Evolutionary conservation across 2,113 vertebrate species (phyloP), one percentile per base, ranked within the genome.

Genomic region (Pteropus alecto): DNA sequence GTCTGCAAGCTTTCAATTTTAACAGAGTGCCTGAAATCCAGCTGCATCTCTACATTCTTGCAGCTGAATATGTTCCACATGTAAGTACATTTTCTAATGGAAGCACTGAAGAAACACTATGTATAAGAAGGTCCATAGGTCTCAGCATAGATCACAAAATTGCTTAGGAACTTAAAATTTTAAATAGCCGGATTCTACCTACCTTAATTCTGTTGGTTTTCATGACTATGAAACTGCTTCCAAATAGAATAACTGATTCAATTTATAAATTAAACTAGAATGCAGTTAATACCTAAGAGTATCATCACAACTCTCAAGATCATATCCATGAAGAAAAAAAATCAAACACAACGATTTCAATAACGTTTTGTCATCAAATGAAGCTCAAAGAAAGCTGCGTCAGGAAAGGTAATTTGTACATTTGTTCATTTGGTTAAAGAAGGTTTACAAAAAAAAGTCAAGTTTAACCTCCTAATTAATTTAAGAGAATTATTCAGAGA

Each of bases 1-100:
- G 26, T 51, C 91, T 97, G 16, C 1, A 93, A 97, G 5, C 30
- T 7, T 96, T 94, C 96, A 95, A 96, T 2, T 85, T 79, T 95
- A 89, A 90, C 3, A 41, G 30, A 96, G 41, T 67, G 12, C 18
- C 68, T 86, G 24, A 30, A 90, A 90, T 79, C 1, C 0, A 90
- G 63, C 56, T 95, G 41, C 30, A 68, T 84, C 0, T 92, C 38
- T 78, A 73, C 4, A 93, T 28, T 77, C 26, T 51, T 92, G 8
- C 33, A 54, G 22, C 74, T 73, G 18, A 84, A 19, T 71, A 35
- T 38, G 9, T 70, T 76, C 65, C 26, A 82, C 24, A 30, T 48
- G 30, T 22, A 18, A 94, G 82, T 67, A 85, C 30, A 46, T 54
- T 87, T 90, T 68, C 30, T 87, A 73, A 84, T 6, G 19, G 26